Base-by-base conservation (phyloP, 2,797 vertebrate species). In the Semotilus atromaculatus region DNA sequence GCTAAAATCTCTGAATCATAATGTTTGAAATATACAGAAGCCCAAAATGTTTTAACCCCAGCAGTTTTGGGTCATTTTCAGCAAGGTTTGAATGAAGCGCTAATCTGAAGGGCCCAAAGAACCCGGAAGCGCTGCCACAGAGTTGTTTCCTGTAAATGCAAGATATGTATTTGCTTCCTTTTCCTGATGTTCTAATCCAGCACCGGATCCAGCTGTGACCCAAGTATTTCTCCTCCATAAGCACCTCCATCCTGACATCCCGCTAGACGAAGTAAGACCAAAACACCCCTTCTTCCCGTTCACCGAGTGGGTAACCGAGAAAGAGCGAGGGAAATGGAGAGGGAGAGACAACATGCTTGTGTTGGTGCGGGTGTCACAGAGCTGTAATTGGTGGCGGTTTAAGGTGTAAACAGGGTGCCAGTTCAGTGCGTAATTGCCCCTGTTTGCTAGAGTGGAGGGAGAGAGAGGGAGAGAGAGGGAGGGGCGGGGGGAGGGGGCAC, bases 381-480 rank as follows among this genome's bases (percentile, higher is more conserved):
- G 91, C 92, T 92, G 92, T 94, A 95, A 95, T 94, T 94, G 94
- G 94, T 93, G 91, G 92, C 91, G 85, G 89, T 86, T 86, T 88
- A 90, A 95, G 94, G 94, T 95, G 94, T 93, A 95, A 95, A 96
- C 94, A 93, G 93, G 94, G 93, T 94, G 94, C 91, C 60, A 91
- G 92, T 91, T 93, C 83, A 80, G 87, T 89, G 92, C 90, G 92
- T 89, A 90, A 90, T 90, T 90, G 89, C 89, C 89, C 88, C 88
- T 89, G 89, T 90, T 90, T 89, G 86, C 88, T 86, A 77, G 87
- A 78, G 83, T 68, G 80, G 91, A 87, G 93, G 91, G 91, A 90
- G 91, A 92, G 88, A 86, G 60, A 80, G 75, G 34, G 87, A 85
- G n/a, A n/a, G n/a, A n/a, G n/a, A n/a, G n/a, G n/a, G n/a, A n/a